Evolutionary conservation across 2,113 vertebrate species (phyloP), one percentile per base, ranked within the genome.

Genomic region (Poeciliopsis turrubarensis): DNA sequence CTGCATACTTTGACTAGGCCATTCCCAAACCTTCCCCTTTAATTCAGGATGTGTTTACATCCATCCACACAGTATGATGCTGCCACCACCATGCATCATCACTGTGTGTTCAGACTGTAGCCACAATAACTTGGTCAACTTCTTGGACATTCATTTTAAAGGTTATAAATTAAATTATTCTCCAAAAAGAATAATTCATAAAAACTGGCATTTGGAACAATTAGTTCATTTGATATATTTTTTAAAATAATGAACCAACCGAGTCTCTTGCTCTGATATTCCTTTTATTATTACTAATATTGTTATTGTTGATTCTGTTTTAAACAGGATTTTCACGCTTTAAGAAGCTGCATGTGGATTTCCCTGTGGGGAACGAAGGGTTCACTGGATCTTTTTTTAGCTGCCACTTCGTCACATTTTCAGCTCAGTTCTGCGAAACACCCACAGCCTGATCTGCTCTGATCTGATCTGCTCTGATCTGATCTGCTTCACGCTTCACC

Each of bases 351-450:
- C 11, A 10, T 3, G 34, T 37, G 34, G 34, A 37, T 37, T 11
- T 11, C 10, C 10, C 34, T 37, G 34, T 37, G 34, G 34, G 34
- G 32, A 8, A 9, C 32, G 1, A 34, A 19, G 47, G 15, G 15
- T 62, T 62, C 5, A 27, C 26, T 15, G 12, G 5, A 13, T 30
- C 29, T 62, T 17, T 39, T 71, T 51, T n/a, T 61, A 65, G 30
- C 61, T 41, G 1, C 32, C 34, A 10, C 31, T 34, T 34, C 34
- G 34, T 37, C 34, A 37, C 34, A 37, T 37, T 37, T 37, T 37
- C 34, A 37, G 34, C 34, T 67, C 37, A 27, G 25, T 82, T 85
- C 83, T 79, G 72, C 65, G 66, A 86, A 89, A 89, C 87, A 70
- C 87, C 85, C 80, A 89, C 85, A 67, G 72, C 78, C 29, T 31